phyloP scores from a whole-genome alignment of 2,797 vertebrate genomes.

The Neosilurus mollespiculum region DNA sequence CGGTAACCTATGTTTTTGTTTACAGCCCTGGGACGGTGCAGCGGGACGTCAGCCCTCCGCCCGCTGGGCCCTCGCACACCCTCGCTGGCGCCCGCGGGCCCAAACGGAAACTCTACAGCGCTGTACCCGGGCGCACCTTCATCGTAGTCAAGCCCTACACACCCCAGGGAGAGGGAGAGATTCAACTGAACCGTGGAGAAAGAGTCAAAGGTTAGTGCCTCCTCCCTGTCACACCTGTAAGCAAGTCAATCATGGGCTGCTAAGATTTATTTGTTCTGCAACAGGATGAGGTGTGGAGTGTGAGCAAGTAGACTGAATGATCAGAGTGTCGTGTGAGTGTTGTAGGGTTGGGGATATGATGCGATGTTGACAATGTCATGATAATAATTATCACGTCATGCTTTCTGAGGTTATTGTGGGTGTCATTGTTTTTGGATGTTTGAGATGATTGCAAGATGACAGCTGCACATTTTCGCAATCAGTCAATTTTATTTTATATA shows the following conservation, averaged over 20 bases:
- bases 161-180: conserved; percentile 93
- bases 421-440: not conserved
- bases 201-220: conserved; percentile 88
- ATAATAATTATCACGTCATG: not conserved
- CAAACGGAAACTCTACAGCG: conserved; percentile 97
- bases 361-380: not conserved
- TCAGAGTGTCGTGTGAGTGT: not conserved
- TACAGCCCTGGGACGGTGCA: conserved; percentile 90
- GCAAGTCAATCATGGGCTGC: not conserved
- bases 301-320: not conserved
- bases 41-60: conserved; percentile 80
- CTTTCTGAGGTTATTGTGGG: not conserved
- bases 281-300: not conserved
- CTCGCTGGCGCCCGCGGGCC: conserved; percentile 80
- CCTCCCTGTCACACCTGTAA: not conserved
- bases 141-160: conserved; percentile 94
- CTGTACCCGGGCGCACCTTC: conserved; percentile 93
- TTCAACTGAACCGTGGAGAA: conserved; percentile 93
- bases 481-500: not conserved
- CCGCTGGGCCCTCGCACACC: conserved; percentile 72
- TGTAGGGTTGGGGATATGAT: not conserved
- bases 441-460: not conserved
- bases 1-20: conserved; percentile 98
- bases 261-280: not conserved
- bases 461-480: too few relatives aligned